Evolutionary conservation across 2,888 invertebrate genomes (phyloP), one percentile per base, ranked within the genome.

Genomic region (Chrysolina oricalcia): DNA sequence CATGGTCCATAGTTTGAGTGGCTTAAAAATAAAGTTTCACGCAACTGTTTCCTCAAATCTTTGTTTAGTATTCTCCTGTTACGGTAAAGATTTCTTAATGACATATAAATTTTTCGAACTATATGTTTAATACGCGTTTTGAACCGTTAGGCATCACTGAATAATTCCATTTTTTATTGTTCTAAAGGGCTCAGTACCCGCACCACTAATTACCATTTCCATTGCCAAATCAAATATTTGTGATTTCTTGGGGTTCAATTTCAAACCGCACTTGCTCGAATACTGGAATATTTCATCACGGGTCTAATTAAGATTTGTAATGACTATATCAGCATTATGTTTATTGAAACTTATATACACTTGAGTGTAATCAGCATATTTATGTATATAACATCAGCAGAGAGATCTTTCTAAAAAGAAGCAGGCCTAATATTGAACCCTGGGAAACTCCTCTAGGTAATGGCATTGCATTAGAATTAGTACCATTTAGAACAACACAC

Each of bases 11-110:
- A n/a, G n/a, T n/a, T n/a, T n/a, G n/a, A n/a, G n/a, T n/a, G n/a
- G n/a, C n/a, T n/a, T n/a, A n/a, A n/a, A 27, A 27, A 27, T 27
- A 2, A 27, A 27, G 5, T 27, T 5, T 2, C 27, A n/a, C 43
- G 6, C 1, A 43, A 43, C 43, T 43, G 43, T 43, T 43, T 43
- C 43, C 15, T 43, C 43, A 43, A 5, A 4, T 43, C 35, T 35
- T 70, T 27, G 53, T 59, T 59, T 17, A 70, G 56, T 3, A 56
- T 56, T 8, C 6, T 3, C 56, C 56, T 56, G 56, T 56, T 8
- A 17, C 56, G 56, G 56, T 56, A 10, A 43, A 43, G 43, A 43
- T 43, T 43, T 43, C 43, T 43, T 43, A 43, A 43, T 43, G 43
- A 43, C 43, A 43, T 43, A 43, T 43, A 43, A 15, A 2, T 43